Base-by-base conservation (phyloP, 2,888 invertebrate genomes). In the Cerastis rubricosa region DNA sequence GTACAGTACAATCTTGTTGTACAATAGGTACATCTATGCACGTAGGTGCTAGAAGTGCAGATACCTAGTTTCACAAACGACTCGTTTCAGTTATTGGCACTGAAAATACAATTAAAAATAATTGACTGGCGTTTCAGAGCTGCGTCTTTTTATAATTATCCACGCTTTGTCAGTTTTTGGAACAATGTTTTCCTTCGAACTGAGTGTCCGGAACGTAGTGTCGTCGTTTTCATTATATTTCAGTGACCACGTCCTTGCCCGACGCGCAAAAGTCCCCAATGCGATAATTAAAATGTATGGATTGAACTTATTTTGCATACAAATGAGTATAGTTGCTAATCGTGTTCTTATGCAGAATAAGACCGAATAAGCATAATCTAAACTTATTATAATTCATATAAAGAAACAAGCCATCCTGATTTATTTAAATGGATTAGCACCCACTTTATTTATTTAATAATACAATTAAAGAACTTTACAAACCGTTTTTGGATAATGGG, bases 271-370 rank as follows among this genome's bases (percentile, higher is more conserved):
- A 40, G 77, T 76, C 67, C 59, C 35, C 25, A 65, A 22, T 45
- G 47, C 14, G 29, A 67, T 71, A 19, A 76, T 76, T 45, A 57
- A 59, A 29, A 70, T 51, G 25, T 40, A 66, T 57, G 22, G 29
- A 71, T 49, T n/a, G 29, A 19, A 63, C 57, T 57, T 63, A 66
- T 69, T 74, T 66, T 70, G 59, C 51, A 81, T 81, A 75, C 47
- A 47, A 75, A 74, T 66, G 17, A 67, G 82, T 51, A 57, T 12
- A 64, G 66, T 43, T 63, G 25, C 25, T 54, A 66, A 43, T 67
- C 47, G 45, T 61, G 75, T 22, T 81, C 51, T 47, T 59, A 47
- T 69, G 59, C 65, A 66, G 14, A 66, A 40, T 40, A 75, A 65
- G 9, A 43, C 8, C 8, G 64, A 35, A 43, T 45, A 71, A 71